Evolutionary conservation across 2,888 invertebrate genomes (phyloP).

Genomic region (Sesia bembeciformis): DNA sequence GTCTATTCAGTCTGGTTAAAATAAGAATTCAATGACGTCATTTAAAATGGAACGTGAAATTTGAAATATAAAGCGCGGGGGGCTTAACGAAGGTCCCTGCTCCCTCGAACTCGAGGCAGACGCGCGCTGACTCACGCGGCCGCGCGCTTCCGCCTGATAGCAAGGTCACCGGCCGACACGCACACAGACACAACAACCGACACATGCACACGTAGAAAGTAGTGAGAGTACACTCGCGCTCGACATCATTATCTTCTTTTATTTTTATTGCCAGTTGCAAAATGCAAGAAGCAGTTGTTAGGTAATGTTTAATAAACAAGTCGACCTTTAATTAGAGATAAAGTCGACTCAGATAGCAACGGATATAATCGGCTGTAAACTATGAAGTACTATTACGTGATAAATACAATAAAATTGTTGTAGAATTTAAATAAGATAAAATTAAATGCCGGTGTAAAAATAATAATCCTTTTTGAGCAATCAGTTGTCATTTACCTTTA

Average conservation of each 20-base stretch:
- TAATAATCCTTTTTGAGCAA: no score
- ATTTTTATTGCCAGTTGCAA: neutral
- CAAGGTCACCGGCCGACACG: constrained; percentile 68
- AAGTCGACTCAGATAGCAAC: no score
- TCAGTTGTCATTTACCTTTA: constrained; percentile 4
- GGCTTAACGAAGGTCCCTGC: constrained; percentile 52
- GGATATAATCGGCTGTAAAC: no score
- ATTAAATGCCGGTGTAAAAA: no score
- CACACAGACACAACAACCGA: constrained; percentile 34
- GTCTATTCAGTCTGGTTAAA: neutral
- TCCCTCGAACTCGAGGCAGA: constrained; percentile 48
- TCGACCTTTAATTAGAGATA: no score
- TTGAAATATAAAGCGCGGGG: constrained; percentile 9
- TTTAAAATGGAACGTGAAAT: neutral
- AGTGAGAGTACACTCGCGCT: constrained; percentile 63
- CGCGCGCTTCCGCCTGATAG: constrained; percentile 72
- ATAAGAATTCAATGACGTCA: neutral
- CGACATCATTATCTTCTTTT: neutral
- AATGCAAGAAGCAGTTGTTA: constrained; percentile 3
- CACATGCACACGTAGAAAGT: constrained; percentile 43
- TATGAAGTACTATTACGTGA: no score
- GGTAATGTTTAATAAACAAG: neutral
- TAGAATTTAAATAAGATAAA: no score
- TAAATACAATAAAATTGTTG: no score
- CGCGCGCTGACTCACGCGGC: constrained; percentile 64